Conservation (phyloP, 92 coral and sea anemone species). For the Palythoa grandis region DNA sequence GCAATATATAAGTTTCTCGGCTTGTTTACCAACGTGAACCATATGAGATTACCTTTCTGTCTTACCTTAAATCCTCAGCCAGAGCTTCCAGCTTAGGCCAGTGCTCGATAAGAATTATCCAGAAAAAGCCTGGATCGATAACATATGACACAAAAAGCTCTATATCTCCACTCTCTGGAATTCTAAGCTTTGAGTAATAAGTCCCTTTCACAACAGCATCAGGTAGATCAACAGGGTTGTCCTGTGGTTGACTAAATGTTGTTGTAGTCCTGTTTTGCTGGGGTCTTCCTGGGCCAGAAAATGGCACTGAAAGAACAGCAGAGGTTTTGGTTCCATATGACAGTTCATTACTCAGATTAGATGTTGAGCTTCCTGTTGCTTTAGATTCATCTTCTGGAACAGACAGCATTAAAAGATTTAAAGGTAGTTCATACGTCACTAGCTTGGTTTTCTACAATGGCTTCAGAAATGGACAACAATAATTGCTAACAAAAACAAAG, state of each 20-base stretch:
- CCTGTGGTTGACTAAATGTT: background rate
- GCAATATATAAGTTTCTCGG: too few relatives aligned
- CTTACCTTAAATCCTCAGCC: constrained; percentile 79
- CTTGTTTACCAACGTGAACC: too few relatives aligned
- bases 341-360: background rate
- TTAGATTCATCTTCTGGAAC: background rate
- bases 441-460: background rate
- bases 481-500: too few relatives aligned
- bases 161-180: constrained; percentile 74
- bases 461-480: background rate
- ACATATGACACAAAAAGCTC: constrained; percentile 86
- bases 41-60: too few relatives aligned
- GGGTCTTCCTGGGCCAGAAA: constrained; percentile 51
- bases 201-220: constrained; percentile 88
- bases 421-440: background rate
- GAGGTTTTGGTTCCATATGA: background rate
- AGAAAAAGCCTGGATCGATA: constrained; percentile 81
- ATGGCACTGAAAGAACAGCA: background rate
- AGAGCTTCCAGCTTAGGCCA: constrained; percentile 76
- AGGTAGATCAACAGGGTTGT: constrained; percentile 60
- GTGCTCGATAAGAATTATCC: constrained; percentile 84
- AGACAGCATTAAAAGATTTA: background rate
- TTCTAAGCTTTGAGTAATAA: constrained; percentile 64
- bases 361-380: background rate
- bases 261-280: background rate